Evolutionary conservation across 2,888 invertebrate species (phyloP).

Genomic region (Napeogenes sylphis): DNA sequence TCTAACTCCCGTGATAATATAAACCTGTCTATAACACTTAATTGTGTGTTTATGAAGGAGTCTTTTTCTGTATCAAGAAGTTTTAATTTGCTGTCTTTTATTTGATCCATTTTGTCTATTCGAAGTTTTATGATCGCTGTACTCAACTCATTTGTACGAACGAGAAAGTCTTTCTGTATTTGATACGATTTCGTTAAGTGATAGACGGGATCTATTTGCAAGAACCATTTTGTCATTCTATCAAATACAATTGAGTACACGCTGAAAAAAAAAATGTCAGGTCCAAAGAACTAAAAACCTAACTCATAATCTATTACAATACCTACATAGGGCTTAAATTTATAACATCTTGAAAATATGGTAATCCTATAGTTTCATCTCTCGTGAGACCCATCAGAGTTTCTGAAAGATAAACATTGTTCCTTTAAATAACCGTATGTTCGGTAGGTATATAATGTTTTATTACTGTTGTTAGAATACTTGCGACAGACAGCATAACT

Average conservation of each 20-base stretch:
- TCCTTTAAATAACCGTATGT: neutral
- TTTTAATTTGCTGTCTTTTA: conserved; percentile 34
- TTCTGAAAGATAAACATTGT: conserved; percentile 43
- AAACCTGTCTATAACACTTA: conserved; percentile 63
- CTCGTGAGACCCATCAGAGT: conserved; percentile 58
- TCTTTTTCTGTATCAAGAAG: conserved; percentile 47
- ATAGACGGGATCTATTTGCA: conserved; percentile 58
- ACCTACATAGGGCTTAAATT: conserved; percentile 36
- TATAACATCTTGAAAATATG: conserved; percentile 47
- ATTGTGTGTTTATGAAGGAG: conserved; percentile 40
- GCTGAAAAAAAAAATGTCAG: conserved; percentile 38
- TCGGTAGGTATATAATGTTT: neutral
- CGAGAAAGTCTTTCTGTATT: conserved; percentile 35
- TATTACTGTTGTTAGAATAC: conserved; percentile 31
- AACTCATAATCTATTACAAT: neutral
- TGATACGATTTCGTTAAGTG: conserved; percentile 41
- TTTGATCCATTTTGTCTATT: conserved; percentile 37
- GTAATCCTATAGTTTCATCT: conserved; percentile 49
- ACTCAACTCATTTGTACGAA: conserved; percentile 37
- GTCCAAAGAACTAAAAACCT: neutral
- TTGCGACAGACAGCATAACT: conserved; percentile 59
- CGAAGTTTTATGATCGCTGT: conserved; percentile 41
- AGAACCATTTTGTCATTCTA: conserved; percentile 65
- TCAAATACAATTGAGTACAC: conserved; percentile 51
- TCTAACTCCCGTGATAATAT: conserved; percentile 51